Evolutionary conservation across 2,797 vertebrate genomes (phyloP).

Genomic region (Chromobotia macracanthus): DNA sequence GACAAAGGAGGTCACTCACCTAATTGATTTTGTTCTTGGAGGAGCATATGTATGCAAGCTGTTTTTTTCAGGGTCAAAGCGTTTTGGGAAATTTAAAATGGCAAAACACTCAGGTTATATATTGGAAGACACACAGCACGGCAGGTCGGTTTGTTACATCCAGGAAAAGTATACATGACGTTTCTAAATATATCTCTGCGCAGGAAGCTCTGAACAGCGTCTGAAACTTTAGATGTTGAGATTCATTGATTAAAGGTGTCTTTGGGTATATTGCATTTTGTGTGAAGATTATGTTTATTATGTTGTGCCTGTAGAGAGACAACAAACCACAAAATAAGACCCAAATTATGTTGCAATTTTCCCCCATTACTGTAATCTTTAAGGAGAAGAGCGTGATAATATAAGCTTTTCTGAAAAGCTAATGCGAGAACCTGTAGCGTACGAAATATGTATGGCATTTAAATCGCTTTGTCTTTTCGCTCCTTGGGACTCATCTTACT

Average conservation of each 20-base stretch:
- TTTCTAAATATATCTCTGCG: constrained; percentile 31
- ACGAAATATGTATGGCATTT: constrained; percentile 42
- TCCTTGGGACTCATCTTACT: constrained; percentile 47
- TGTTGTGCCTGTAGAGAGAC: not conserved
- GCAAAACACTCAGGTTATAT: not conserved
- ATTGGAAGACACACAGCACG: not conserved
- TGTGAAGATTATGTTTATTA: not conserved
- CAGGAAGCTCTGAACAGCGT: not conserved
- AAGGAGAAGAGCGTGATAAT: constrained; percentile 14
- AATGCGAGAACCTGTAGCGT: constrained; percentile 23
- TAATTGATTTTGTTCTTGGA: constrained; percentile 46
- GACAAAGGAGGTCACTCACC: constrained; percentile 48
- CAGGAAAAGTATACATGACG: constrained; percentile 32
- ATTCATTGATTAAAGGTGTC: constrained; percentile 38
- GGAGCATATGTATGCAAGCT: constrained; percentile 42
- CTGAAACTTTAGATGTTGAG: constrained; percentile 32
- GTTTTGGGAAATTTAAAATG: not conserved
- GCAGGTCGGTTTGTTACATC: not conserved
- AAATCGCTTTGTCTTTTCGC: constrained; percentile 41
- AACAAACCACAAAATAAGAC: constrained; percentile 19
- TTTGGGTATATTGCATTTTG: constrained; percentile 18
- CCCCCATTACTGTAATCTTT: constrained; percentile 32
- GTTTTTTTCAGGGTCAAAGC: constrained; percentile 14
- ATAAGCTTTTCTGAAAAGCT: not conserved
- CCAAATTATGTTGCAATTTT: constrained; percentile 27